Base-by-base conservation (phyloP, 2,113 vertebrate genomes). In the Smithornis capensis region DNA sequence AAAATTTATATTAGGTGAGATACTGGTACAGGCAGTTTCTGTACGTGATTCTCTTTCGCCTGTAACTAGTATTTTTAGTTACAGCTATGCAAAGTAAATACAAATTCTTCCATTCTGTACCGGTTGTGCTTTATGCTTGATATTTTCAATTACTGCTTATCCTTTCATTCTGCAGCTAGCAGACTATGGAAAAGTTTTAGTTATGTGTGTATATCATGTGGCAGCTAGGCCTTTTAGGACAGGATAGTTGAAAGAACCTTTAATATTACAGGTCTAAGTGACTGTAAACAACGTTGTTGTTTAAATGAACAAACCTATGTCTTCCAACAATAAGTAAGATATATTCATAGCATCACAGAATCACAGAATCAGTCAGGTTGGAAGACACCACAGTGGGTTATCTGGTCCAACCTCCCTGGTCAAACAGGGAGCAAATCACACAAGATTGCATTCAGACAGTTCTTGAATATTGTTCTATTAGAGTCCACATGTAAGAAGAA, bases 141-240 rank as follows among this genome's bases (percentile, higher is more conserved):
- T 85, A 8, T 85, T 89, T 95, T 79, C 92, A 83, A 29, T 86
- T 95, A 63, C 63, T 94, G 50, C 40, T 91, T 88, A 79, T 47
- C 35, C 79, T 91, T 83, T 90, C 67, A 76, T 55, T 35, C 67
- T 92, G 87, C 63, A 85, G 59, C 87, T 59, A 91, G 45, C 23
- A 69, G 63, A 47, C 29, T 88, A 29, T 75, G 67, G 79, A 76
- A 89, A 85, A 65, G 7, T 71, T 95, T 87, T 19, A 17, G 59
- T 78, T 6, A 1, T n/a, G 22, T 87, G 37, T 64, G 23, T 64
- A 50, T 73, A 73, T 80, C 63, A 79, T 71, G 57, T 49, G 19
- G 16, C 65, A 94, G 10, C 37, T 49, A 60, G 31, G 45, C 12
- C 27, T 91, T 71, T 64, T 87, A 91, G 17, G 19, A 38, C 25